These are phyloP conservation scores for Pseudopleuronectes americanus DNA, from an alignment of 2,797 vertebrate genomes.

Conservation along the genomic window DNA sequence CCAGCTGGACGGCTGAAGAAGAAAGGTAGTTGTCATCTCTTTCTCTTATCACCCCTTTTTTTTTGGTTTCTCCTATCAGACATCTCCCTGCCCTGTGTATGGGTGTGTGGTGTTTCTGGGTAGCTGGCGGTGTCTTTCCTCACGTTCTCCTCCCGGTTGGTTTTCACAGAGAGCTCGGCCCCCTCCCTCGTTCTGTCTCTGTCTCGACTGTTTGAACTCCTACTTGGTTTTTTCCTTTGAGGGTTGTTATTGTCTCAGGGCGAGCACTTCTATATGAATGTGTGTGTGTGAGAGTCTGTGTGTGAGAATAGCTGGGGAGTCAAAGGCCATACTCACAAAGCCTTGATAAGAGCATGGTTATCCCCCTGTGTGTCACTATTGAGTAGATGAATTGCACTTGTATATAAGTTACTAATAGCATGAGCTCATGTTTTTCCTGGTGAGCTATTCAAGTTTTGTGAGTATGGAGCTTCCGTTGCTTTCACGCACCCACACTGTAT, in stretches of 20 bases:
- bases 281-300: constrained; percentile 33
- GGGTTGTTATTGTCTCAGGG: constrained; percentile 51
- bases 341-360: constrained; percentile 66
- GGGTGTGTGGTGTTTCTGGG: constrained; percentile 69
- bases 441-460: constrained; percentile 60
- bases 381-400: constrained; percentile 58
- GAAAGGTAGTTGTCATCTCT: constrained; percentile 84
- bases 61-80: constrained; percentile 49
- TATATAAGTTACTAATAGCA: constrained; percentile 70
- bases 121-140: constrained; percentile 60
- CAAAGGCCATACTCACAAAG: constrained; percentile 71
- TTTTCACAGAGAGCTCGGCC: constrained; percentile 42
- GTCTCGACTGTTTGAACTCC: constrained; percentile 48
- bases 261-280: constrained; percentile 39
- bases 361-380: constrained; percentile 62
- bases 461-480: constrained; percentile 55
- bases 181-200: constrained; percentile 33
- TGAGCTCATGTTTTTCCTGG: constrained; percentile 55
- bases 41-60: constrained; percentile 57
- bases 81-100: constrained; percentile 64
- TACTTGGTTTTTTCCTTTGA: constrained; percentile 56
- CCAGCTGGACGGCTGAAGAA: constrained; percentile 84
- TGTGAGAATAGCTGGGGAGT: constrained; percentile 33
- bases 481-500: constrained; percentile 50
- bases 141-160: constrained; percentile 50